Conservation (phyloP, 2,113 vertebrate genomes). For the Tamias sibiricus region DNA sequence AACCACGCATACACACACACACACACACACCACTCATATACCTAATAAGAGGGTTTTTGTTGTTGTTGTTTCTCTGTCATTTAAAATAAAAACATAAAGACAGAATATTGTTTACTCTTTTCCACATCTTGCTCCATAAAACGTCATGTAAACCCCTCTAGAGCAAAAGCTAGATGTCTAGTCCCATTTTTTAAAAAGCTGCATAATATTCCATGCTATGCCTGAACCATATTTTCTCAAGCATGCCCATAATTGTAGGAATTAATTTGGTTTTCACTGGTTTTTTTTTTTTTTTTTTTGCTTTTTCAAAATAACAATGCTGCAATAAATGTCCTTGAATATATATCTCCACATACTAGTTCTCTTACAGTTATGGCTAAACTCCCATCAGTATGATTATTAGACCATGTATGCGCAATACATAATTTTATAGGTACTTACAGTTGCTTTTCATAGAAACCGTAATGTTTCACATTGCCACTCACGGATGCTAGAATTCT, state of each 20-base stretch:
- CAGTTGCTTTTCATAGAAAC: constrained; percentile 46
- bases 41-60: background rate
- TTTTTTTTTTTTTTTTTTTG: background rate
- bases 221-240: constrained; percentile 11
- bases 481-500: background rate
- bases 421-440: background rate
- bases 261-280: constrained; percentile 21
- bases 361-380: background rate
- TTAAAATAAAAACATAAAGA: constrained; percentile 30
- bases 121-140: background rate
- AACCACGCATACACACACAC: background rate
- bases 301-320: background rate
- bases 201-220: background rate
- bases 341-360: background rate
- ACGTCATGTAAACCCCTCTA: constrained; percentile 2
- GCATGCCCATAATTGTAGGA: background rate
- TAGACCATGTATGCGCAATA: background rate
- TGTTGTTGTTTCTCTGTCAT: background rate
- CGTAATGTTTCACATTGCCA: background rate
- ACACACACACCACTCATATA: background rate
- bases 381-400: background rate
- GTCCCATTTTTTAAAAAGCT: background rate
- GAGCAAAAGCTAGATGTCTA: constrained; percentile 4
- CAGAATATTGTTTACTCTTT: background rate
- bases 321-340: constrained; percentile 48